Evolutionary conservation across 2,113 vertebrate genomes (phyloP).

Genomic region (Macquaria australasica): DNA sequence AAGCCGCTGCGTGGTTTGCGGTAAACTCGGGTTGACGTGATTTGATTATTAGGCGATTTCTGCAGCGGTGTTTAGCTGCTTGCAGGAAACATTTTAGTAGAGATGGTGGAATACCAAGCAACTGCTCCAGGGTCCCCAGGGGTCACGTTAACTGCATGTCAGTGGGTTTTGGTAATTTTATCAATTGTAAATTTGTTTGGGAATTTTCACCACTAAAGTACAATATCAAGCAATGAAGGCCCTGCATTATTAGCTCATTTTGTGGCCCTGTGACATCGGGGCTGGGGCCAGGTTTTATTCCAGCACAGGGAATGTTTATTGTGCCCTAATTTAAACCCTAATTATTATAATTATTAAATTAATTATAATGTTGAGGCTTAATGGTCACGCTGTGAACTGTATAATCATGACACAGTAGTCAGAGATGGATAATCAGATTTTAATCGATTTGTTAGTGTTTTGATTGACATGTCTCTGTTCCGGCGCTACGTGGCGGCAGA

Average conservation of each 20-base stretch:
- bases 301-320: no score
- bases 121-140: neutral
- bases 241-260: neutral
- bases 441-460: neutral
- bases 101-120: neutral
- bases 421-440: neutral
- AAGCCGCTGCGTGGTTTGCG: neutral
- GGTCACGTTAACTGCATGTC: neutral
- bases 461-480: neutral
- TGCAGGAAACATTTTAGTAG: neutral
- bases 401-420: neutral
- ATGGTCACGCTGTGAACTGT: neutral
- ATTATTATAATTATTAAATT: no score
- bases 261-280: neutral
- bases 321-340: no score
- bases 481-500: slow-evolving; percentile 68
- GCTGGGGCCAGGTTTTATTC: neutral
- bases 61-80: neutral
- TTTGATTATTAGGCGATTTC: slow-evolving; percentile 17
- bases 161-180: neutral
- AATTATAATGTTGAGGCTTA: neutral
- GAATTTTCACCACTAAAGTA: neutral
- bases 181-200: neutral
- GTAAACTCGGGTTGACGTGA: slow-evolving; percentile 8
- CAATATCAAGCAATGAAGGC: neutral